Evolutionary conservation across 2,797 vertebrate genomes (phyloP).

Genomic region (Hippopotamyrus pictus): DNA sequence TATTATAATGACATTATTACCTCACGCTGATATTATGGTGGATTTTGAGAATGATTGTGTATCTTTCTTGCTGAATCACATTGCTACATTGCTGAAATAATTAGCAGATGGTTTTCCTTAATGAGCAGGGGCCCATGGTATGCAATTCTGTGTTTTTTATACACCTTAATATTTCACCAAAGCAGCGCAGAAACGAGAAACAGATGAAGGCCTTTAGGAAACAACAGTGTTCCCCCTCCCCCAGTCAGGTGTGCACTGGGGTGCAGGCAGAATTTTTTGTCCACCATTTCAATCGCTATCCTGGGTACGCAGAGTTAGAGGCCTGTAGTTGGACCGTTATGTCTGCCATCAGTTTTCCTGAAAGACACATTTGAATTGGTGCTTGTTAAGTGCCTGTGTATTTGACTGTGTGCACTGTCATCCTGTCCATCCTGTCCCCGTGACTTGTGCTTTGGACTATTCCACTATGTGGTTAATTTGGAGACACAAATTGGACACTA

Average conservation of each 20-base stretch:
- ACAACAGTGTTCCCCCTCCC: not conserved
- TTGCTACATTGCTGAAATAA: not conserved
- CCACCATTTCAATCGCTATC: not conserved
- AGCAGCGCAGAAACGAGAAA: not conserved
- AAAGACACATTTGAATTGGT: not conserved
- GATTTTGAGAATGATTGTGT: not conserved
- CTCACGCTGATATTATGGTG: not conserved
- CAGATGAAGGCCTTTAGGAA: not conserved
- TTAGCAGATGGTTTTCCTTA: not conserved
- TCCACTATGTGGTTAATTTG: not conserved
- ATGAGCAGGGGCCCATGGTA: not conserved
- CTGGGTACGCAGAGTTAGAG: not conserved
- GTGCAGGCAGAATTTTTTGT: not conserved
- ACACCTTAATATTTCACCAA: not conserved
- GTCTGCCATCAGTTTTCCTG: not conserved
- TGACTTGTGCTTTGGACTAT: not conserved
- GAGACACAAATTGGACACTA: not conserved
- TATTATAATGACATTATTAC: not conserved
- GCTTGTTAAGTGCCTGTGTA: not conserved
- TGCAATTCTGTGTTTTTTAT: not conserved
- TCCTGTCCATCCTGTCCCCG: not conserved
- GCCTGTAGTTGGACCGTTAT: not conserved
- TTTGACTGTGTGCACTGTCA: not conserved
- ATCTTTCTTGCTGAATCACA: not conserved
- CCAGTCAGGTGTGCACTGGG: not conserved